Conservation (phyloP, 2,113 vertebrate species). For the Varanus salvator region DNA sequence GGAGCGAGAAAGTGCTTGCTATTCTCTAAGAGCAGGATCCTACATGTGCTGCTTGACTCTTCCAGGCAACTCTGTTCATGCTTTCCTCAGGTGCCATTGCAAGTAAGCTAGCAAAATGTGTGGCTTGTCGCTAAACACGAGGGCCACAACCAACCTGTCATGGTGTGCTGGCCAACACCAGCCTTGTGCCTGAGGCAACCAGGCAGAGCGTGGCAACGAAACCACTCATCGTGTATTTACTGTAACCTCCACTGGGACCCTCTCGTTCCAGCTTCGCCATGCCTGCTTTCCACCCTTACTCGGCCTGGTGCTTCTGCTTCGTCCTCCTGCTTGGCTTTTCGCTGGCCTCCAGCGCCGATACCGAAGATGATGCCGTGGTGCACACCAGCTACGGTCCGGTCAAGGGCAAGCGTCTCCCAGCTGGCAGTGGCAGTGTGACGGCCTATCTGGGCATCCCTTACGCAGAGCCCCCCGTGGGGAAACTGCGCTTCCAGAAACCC, state of each 20-base stretch:
- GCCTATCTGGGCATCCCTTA: constrained; percentile 56
- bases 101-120: background rate
- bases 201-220: background rate
- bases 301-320: background rate
- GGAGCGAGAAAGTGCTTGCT: too few relatives aligned
- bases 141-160: too few relatives aligned
- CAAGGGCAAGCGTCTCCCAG: constrained; percentile 66
- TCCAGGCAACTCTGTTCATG: too few relatives aligned
- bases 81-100: background rate
- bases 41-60: too few relatives aligned
- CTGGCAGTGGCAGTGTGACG: constrained; percentile 38
- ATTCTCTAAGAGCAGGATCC: too few relatives aligned
- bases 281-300: background rate
- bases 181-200: background rate
- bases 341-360: background rate
- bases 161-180: background rate
- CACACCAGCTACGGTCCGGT: constrained; percentile 73
- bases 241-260: background rate
- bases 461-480: constrained; percentile 44
- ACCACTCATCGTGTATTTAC: too few relatives aligned
- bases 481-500: constrained; percentile 52
- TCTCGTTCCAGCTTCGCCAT: background rate
- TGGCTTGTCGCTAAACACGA: background rate
- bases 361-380: constrained; percentile 63
- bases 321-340: background rate